Evolutionary conservation across 2,797 vertebrate species (phyloP).

Genomic region (Molossus molossus): DNA sequence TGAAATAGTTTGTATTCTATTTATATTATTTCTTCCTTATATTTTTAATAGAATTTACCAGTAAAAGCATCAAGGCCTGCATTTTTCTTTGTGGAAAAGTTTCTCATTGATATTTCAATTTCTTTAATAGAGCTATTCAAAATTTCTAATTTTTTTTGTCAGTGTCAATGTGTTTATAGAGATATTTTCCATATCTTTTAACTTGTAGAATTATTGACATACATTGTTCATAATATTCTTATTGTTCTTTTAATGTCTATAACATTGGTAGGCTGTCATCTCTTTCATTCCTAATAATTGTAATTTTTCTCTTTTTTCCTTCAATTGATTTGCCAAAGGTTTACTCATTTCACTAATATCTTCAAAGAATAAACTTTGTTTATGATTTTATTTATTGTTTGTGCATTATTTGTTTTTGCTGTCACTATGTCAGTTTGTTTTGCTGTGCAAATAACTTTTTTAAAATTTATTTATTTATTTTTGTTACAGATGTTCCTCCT

Average conservation of each 20-base stretch:
- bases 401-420: background rate
- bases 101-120: background rate
- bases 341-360: constrained; percentile 23
- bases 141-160: background rate
- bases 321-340: background rate
- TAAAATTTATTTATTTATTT: too few species aligned
- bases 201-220: background rate
- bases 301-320: background rate
- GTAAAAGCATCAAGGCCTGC: background rate
- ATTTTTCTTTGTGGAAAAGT: background rate
- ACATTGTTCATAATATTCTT: background rate
- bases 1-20: too few species aligned
- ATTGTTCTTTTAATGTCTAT: background rate
- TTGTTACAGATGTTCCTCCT: too few species aligned
- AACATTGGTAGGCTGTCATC: background rate
- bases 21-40: too few species aligned
- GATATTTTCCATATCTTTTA: background rate
- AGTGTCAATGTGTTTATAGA: background rate
- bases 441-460: background rate
- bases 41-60: too few species aligned
- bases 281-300: background rate
- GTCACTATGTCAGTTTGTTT: background rate
- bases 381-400: constrained; percentile 2
- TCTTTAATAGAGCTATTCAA: background rate
- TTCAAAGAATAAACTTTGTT: background rate